A percentile compares a stretch with the other conserved stretches of the same genome.
phyloP scores from a whole-genome alignment of 2,797 vertebrate genomes.

The Cheirogaleus major region DNA sequence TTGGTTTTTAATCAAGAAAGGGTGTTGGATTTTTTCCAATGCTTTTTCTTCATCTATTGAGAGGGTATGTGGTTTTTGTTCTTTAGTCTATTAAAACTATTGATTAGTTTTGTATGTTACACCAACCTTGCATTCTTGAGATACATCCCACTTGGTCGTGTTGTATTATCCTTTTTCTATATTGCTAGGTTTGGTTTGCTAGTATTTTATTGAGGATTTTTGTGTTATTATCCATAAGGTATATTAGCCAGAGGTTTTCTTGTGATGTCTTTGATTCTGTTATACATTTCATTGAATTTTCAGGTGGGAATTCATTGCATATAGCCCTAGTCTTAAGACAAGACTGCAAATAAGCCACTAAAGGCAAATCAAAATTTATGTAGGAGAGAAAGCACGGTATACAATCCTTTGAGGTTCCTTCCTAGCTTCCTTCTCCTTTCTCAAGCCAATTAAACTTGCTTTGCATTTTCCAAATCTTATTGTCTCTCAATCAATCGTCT shows the following conservation, averaged over 20 bases:
- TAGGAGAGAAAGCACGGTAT: neutral
- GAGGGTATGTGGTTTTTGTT: neutral
- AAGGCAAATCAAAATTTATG: neutral
- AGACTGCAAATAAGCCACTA: neutral
- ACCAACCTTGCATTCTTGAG: neutral
- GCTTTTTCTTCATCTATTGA: neutral
- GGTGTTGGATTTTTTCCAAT: neutral
- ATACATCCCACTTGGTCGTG: neutral
- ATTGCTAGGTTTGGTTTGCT: neutral
- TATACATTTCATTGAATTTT: neutral
- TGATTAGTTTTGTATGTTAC: neutral
- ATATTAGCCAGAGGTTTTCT: neutral
- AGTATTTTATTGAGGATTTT: neutral
- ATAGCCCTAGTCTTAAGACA: neutral
- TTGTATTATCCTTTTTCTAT: neutral
- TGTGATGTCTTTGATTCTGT: neutral
- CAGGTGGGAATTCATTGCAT: neutral
- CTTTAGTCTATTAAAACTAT: neutral
- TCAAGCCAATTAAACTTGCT: conserved; percentile 2
- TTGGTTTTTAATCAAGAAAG: neutral
- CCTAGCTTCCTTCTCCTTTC: neutral
- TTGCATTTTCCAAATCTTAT: neutral
- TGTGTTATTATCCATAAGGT: neutral
- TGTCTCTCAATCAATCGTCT: conserved; percentile 16
- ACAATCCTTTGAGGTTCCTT: neutral